These are phyloP conservation scores for Hippocampus mohnikei DNA, from an alignment of 2,113 vertebrate species.

Conservation along the genomic window DNA sequence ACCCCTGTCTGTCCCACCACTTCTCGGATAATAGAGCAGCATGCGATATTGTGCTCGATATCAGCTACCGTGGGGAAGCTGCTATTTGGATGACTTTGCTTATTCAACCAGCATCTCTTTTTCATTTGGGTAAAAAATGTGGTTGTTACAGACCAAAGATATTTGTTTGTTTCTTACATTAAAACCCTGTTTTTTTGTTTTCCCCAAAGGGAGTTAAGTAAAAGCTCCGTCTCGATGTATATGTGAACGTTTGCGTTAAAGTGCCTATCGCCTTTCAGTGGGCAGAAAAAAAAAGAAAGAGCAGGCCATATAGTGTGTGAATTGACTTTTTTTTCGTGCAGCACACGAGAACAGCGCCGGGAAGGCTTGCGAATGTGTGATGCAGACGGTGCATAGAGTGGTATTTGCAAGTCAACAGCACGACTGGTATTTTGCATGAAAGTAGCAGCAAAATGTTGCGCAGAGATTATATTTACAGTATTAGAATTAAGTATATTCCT, in stretches of 20 bases:
- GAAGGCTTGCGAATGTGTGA: conserved; percentile 85
- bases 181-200: conserved; percentile 75
- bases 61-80: conserved; percentile 4
- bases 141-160: conserved; percentile 92
- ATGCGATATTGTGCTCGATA: conserved; percentile 10
- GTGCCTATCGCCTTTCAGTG: conserved; percentile 87
- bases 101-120: conserved; percentile 37
- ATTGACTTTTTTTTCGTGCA: conserved; percentile 76
- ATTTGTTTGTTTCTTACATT: conserved; percentile 51
- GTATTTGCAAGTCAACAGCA: conserved; percentile 58
- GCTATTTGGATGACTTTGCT: conserved; percentile 27
- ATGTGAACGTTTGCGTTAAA: conserved; percentile 84
- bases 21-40: conserved; percentile 2
- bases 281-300: conserved; percentile 46
- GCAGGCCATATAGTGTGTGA: conserved; percentile 74
- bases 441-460: conserved; percentile 30
- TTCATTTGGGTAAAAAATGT: conserved; percentile 48
- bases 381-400: conserved; percentile 71
- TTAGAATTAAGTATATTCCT: background rate
- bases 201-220: conserved; percentile 54
- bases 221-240: conserved; percentile 83
- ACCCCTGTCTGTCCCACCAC: background rate
- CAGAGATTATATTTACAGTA: background rate
- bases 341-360: conserved; percentile 73
- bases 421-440: conserved; percentile 60